Percentiles rank a stretch among this genome's conserved stretches.
These are phyloP conservation scores for Allobates femoralis DNA, from an alignment of 2,797 vertebrate species.

Conservation along the genomic window DNA sequence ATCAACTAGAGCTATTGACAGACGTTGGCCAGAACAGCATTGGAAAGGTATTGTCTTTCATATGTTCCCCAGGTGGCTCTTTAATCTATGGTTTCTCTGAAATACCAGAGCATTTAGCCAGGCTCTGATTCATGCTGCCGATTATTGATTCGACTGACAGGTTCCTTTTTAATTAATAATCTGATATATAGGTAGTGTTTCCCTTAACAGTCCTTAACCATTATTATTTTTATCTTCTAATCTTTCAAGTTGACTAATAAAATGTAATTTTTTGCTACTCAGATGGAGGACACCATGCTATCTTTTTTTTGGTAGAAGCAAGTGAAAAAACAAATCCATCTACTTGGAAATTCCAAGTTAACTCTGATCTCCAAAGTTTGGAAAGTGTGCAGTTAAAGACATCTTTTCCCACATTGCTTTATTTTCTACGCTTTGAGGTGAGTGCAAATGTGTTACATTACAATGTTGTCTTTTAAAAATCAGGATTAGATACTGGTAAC, in stretches of 20 bases:
- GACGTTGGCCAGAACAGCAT: no score
- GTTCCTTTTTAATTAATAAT: no score
- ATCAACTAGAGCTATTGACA: no score
- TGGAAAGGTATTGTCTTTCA: no score
- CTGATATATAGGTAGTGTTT: neutral
- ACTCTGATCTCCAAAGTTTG: conserved; percentile 44
- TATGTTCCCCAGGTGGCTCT: no score
- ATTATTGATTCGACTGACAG: no score
- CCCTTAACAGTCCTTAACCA: neutral
- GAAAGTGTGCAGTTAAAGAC: conserved; percentile 36
- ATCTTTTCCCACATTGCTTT: conserved; percentile 34
- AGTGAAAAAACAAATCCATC: conserved; percentile 10
- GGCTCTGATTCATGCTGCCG: no score
- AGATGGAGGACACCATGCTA: conserved; percentile 34
- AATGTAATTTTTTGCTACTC: neutral
- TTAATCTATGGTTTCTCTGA: no score
- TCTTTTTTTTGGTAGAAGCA: conserved; percentile 46
- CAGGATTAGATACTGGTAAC: neutral
- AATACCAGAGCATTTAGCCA: no score
- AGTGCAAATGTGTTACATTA: neutral
- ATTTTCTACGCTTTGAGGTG: conserved; percentile 56
- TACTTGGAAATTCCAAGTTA: conserved; percentile 41
- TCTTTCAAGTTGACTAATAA: neutral
- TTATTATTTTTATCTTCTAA: neutral
- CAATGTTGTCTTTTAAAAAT: neutral